Percentiles rank a stretch among this genome's conserved stretches.
Conservation (phyloP, 2,888 invertebrate genomes). For the Loripinus fragilis region DNA sequence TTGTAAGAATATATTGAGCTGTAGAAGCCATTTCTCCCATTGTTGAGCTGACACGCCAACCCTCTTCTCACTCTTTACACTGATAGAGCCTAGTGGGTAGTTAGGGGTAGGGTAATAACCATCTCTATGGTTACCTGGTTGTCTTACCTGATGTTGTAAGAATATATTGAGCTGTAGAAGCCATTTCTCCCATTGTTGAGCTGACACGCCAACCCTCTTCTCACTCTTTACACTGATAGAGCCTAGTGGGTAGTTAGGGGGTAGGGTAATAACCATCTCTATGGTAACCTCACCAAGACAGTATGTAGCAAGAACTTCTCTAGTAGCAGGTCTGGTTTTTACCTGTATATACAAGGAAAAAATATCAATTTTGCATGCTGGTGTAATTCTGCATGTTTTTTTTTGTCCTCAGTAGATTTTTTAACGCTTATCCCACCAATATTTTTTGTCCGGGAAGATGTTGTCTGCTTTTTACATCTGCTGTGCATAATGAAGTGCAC, state of each 20-base stretch:
- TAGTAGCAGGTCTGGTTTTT: constrained; percentile 88
- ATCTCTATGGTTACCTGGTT: too few relatives aligned
- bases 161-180: constrained; percentile 93
- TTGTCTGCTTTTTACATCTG: too few relatives aligned
- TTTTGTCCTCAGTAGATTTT: too few relatives aligned
- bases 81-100: constrained; percentile 92
- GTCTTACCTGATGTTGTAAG: constrained; percentile 93
- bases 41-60: constrained; percentile 88
- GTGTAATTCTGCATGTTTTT: too few relatives aligned
- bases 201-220: constrained; percentile 87
- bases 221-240: constrained; percentile 88
- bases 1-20: constrained; percentile 92
- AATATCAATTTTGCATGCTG: too few relatives aligned
- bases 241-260: constrained; percentile 94
- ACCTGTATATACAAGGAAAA: constrained; percentile 85
- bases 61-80: constrained; percentile 87
- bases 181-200: constrained; percentile 89
- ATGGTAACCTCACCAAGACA: constrained; percentile 87
- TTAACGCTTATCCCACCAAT: too few relatives aligned
- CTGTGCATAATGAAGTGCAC: too few relatives aligned
- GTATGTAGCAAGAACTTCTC: constrained; percentile 92
- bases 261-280: constrained; percentile 91
- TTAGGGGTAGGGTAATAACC: constrained; percentile 90
- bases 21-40: constrained; percentile 91
- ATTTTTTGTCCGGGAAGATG: too few relatives aligned